phyloP scores from a whole-genome alignment of 2,797 vertebrate genomes.

The Enteromius mattozi region DNA sequence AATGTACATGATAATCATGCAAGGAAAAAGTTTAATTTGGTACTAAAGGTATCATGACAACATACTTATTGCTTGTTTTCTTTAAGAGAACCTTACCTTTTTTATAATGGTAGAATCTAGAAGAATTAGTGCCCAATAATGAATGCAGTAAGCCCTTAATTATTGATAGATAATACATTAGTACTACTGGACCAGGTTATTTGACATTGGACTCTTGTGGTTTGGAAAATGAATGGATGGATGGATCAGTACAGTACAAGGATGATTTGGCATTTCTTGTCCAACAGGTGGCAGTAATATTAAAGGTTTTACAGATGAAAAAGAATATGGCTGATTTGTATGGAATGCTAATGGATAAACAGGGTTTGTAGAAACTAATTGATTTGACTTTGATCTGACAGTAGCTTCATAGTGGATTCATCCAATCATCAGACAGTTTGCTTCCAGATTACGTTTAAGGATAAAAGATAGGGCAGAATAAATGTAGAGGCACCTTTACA shows the following conservation, averaged over 20 bases:
- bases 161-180: background rate
- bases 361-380: background rate
- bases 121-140: background rate
- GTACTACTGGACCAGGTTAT: background rate
- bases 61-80: background rate
- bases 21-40: background rate
- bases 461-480: background rate
- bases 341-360: background rate
- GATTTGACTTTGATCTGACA: background rate
- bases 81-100: background rate
- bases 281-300: slow-evolving; percentile 33
- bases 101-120: background rate
- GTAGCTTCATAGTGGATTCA: background rate
- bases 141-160: background rate
- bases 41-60: background rate
- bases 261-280: background rate
- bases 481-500: background rate
- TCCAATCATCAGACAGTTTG: background rate
- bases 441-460: background rate
- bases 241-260: background rate
- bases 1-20: background rate
- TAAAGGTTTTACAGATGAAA: background rate
- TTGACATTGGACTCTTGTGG: background rate
- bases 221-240: background rate
- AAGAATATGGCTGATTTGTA: background rate